Conservation (phyloP, 2,888 invertebrate genomes). For the Eledone cirrhosa region DNA sequence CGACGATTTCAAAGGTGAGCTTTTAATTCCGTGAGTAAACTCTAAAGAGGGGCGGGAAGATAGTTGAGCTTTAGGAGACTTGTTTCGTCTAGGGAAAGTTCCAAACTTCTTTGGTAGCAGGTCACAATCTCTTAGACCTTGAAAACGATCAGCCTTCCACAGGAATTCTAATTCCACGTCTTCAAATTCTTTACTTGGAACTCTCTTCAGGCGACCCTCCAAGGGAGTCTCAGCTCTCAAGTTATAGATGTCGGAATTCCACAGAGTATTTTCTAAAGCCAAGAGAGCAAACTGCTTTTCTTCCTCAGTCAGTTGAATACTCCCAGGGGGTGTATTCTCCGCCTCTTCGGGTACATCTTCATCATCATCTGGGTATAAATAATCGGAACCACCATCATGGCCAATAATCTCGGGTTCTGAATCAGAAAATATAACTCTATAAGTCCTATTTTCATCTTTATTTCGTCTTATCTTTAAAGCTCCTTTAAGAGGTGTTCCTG, state of each 20-base stretch:
- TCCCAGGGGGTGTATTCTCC: conserved; percentile 36
- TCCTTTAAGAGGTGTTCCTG: conserved; percentile 6
- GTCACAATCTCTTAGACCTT: conserved; percentile 49
- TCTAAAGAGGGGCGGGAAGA: conserved; percentile 26
- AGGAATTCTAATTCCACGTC: conserved; percentile 48
- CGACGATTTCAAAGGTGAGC: background rate
- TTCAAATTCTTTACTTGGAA: conserved; percentile 54
- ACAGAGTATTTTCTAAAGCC: conserved; percentile 55
- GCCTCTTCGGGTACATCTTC: conserved; percentile 36
- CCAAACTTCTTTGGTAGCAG: conserved; percentile 43
- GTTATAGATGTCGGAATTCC: conserved; percentile 53
- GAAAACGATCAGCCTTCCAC: conserved; percentile 48
- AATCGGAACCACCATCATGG: conserved; percentile 56
- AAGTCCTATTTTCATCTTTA: conserved; percentile 25
- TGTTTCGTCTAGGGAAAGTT: conserved; percentile 51
- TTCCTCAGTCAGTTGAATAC: conserved; percentile 50
- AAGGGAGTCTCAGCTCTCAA: conserved; percentile 36
- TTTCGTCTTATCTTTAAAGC: conserved; percentile 26
- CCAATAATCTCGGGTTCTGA: conserved; percentile 50
- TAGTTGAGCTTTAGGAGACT: conserved; percentile 34
- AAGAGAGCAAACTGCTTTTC: conserved; percentile 57
- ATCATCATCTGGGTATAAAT: conserved; percentile 44
- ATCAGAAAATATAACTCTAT: conserved; percentile 44
- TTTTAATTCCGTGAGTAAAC: background rate
- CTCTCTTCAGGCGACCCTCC: conserved; percentile 30